phyloP scores from a whole-genome alignment of 2,797 vertebrate genomes.

The Staurois parvus region DNA sequence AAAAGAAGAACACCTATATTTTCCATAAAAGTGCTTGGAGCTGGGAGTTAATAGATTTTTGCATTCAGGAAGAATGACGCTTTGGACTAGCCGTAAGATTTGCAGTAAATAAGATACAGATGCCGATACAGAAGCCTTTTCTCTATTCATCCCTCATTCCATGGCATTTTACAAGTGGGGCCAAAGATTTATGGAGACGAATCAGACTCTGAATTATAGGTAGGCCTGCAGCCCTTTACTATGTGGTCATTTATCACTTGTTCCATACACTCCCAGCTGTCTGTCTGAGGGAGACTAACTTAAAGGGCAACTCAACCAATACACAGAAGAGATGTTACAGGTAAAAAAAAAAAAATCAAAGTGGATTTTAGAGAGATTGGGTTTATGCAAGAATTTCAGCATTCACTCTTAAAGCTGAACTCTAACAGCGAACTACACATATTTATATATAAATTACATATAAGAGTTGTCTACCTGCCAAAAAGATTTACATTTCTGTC shows the following conservation, averaged over 20 bases:
- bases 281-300: background rate
- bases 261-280: background rate
- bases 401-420: no score
- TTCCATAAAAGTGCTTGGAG: background rate
- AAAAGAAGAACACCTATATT: background rate
- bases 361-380: no score
- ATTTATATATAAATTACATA: no score
- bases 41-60: background rate
- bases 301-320: background rate
- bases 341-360: no score
- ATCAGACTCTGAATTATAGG: slow-evolving; percentile 32
- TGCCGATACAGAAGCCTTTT: slow-evolving; percentile 3
- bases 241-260: slow-evolving; percentile 9
- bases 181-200: slow-evolving; percentile 20
- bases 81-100: background rate
- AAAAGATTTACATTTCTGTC: no score
- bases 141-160: slow-evolving; percentile 27
- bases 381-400: no score
- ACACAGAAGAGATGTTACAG: background rate
- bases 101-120: slow-evolving; percentile 31
- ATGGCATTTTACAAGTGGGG: background rate
- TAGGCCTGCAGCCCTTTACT: background rate
- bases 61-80: background rate
- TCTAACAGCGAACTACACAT: no score
- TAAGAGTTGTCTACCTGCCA: no score